A percentile compares a stretch with the other conserved stretches of the same genome.
These are phyloP conservation scores for Protonemura montana DNA, from an alignment of 2,888 invertebrate genomes.

Conservation along the genomic window DNA sequence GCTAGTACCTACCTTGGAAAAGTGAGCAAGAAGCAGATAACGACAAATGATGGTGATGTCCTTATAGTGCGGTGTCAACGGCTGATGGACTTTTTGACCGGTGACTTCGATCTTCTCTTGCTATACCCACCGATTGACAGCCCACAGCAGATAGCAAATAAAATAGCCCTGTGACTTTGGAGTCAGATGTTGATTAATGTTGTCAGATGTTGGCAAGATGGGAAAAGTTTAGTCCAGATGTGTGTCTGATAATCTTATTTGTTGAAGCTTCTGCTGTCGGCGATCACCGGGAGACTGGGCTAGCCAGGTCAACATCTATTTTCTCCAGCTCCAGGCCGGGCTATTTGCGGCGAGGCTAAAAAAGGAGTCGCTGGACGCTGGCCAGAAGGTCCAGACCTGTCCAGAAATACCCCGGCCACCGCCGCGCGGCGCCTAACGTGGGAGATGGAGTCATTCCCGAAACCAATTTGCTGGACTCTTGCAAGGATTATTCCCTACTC, in stretches of 20 bases:
- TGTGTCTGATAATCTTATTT: not conserved
- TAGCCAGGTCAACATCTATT: conserved; percentile 21
- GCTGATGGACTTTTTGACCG: not conserved
- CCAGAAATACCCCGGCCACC: not conserved
- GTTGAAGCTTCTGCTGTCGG: not conserved
- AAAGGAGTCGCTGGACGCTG: conserved; percentile 29
- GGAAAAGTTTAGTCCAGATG: too few species aligned
- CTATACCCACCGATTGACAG: not conserved
- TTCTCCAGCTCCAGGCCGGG: conserved; percentile 39
- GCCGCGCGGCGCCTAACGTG: not conserved
- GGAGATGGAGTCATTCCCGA: not conserved
- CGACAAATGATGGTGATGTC: not conserved
- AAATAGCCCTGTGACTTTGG: too few species aligned
- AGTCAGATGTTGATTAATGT: too few species aligned
- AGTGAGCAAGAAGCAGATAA: too few species aligned
- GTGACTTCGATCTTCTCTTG: not conserved
- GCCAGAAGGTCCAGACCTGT: conserved; percentile 13
- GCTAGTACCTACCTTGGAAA: not conserved
- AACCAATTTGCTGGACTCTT: not conserved
- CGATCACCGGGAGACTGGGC: not conserved
- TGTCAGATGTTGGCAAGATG: too few species aligned
- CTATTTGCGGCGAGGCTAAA: conserved; percentile 34
- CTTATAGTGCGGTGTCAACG: not conserved
- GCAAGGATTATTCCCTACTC: not conserved
- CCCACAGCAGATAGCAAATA: too few species aligned